Base-by-base conservation (phyloP, 2,888 invertebrate genomes). In the Matsumyia berberina region DNA sequence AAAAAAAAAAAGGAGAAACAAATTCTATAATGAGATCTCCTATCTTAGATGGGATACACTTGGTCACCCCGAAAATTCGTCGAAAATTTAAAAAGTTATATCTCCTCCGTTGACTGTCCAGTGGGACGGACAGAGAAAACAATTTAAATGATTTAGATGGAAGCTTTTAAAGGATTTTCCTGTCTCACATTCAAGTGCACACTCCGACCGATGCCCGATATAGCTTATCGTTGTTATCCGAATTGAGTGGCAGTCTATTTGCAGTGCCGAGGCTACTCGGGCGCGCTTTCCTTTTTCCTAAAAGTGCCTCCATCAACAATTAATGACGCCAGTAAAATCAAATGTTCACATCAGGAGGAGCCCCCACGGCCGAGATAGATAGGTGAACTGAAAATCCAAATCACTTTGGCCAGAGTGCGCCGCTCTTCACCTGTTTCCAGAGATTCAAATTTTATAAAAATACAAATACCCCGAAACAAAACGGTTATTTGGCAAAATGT, bases 91-190 rank as follows among this genome's bases (percentile, higher is more conserved):
- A 55, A 53, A 73, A 62, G 15, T 39, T 33, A 17, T n/a, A 17
- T 11, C 1, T 33, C 8, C 5, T 7, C 19, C 19, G 2, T 8
- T n/a, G n/a, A 8, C 31, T 6, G 11, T 1, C 1, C 7, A 33
- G 24, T 24, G 24, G 24, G 24, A 24, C 24, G 24, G 24, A 39
- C 31, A 42, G 42, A 15, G 17, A 15, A 76, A 77, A 58, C 67
- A 60, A 42, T 77, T 77, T 67, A 37, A 57, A 66, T 74, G 66
- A 60, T 77, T 67, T 53, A 60, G 80, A 31, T 46, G 31, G 15
- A 60, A 57, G 74, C 60, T 74, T 74, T 80, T 74, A 69, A 49
- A 49, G 67, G 80, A 74, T 69, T 80, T 60, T 55, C 62, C 46
- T 57, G 67, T 49, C 67, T 69, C 55, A 44, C 29, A 67, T 60